Evolutionary conservation across 2,888 invertebrate species (phyloP).

Genomic region (Eristalinus sepulchralis): DNA sequence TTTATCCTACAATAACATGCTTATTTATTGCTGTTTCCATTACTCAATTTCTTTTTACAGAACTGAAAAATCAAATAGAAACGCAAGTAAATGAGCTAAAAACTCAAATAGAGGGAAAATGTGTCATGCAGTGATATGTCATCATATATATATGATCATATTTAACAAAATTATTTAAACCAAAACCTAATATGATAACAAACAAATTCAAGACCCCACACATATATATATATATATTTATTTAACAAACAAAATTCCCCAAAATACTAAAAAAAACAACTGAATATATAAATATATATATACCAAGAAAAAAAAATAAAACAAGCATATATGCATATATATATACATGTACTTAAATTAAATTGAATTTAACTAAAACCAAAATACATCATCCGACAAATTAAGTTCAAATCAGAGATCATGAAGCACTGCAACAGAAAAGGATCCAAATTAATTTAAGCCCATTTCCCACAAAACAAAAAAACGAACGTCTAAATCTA

Average conservation of each 20-base stretch:
- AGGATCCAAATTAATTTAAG: conserved; percentile 24
- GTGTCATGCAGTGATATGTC: conserved; percentile 94
- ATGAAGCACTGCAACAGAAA: conserved; percentile 59
- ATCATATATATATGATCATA: conserved; percentile 76
- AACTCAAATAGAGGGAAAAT: conserved; percentile 97
- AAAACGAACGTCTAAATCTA: not conserved
- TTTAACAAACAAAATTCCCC: conserved; percentile 55
- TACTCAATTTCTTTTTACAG: conserved; percentile 86
- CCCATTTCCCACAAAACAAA: conserved; percentile 10
- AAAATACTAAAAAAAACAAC: conserved; percentile 30
- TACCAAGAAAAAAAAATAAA: conserved; percentile 32
- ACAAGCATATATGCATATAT: conserved; percentile 45
- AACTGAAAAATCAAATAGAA: conserved; percentile 98
- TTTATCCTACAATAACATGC: conserved; percentile 81
- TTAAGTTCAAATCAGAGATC: conserved; percentile 49
- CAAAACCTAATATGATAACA: conserved; percentile 50
- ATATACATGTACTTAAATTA: conserved; percentile 51
- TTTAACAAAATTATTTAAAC: conserved; percentile 70
- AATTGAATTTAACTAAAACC: conserved; percentile 43
- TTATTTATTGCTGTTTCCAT: conserved; percentile 81
- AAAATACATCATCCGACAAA: conserved; percentile 7
- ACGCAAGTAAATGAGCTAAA: conserved; percentile 98
- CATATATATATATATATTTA: conserved; percentile 70
- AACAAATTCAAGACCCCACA: conserved; percentile 71
- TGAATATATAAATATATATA: conserved; percentile 64